Conservation (phyloP, 2,113 vertebrate species). For the Scytalopus superciliaris region DNA sequence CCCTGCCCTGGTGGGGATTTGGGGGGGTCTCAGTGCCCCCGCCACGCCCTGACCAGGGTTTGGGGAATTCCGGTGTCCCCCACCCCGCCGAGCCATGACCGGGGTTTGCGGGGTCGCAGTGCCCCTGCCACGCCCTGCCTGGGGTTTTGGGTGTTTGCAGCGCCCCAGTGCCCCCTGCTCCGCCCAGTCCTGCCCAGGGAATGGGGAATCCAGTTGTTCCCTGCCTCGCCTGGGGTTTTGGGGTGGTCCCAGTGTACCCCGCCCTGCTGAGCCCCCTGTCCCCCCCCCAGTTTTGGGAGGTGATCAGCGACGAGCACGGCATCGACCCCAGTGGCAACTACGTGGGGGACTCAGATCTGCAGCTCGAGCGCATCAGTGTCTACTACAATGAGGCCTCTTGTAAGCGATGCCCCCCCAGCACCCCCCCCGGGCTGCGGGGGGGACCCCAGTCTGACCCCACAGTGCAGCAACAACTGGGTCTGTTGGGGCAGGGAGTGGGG, state of each 20-base stretch:
- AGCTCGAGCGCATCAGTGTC: constrained; percentile 87
- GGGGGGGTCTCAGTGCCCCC: neutral
- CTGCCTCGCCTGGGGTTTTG: neutral
- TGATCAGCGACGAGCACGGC: constrained; percentile 87
- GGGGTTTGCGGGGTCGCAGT: neutral
- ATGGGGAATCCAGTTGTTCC: neutral
- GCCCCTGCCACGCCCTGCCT: neutral
- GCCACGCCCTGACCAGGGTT: neutral
- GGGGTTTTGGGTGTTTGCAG: neutral
- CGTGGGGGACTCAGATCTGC: constrained; percentile 84
- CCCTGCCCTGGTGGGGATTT: neutral
- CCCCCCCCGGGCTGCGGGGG: neutral
- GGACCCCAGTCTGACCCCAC: neutral
- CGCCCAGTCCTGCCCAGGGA: neutral
- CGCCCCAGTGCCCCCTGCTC: neutral
- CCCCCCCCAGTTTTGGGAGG: constrained; percentile 85
- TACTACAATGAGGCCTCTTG: constrained; percentile 89
- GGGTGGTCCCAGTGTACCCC: neutral
- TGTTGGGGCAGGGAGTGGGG: neutral
- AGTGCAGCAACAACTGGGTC: neutral
- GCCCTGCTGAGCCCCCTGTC: neutral
- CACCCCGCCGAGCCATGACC: neutral
- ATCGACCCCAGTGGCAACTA: constrained; percentile 87
- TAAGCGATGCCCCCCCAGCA: constrained; percentile 19
- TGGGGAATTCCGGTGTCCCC: neutral